Evolutionary conservation across 2,888 invertebrate species (phyloP), one percentile per base, ranked within the genome.

Genomic region (Limenitis arthemis): DNA sequence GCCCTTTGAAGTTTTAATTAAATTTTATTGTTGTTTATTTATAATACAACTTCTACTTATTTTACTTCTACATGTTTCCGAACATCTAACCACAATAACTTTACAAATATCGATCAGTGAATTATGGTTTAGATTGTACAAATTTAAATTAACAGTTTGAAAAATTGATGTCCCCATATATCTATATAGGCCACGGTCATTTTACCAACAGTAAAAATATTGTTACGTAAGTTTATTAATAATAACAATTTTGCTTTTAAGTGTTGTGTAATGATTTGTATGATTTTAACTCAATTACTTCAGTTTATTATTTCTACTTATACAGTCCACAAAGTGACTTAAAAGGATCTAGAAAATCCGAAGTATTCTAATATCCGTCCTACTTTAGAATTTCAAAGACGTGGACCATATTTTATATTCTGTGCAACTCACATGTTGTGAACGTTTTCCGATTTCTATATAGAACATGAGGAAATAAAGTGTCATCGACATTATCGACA

Each of bases 1-100:
- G 33, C 31, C 43, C 38, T 51, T 54, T 42, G 41, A 47, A 49
- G 47, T 52, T 54, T 51, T 53, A 56, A 54, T 54, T 57, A 47
- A 48, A 53, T 51, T 49, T 49, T 42, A n/a, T 31, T 49, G 33
- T 49, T 34, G 42, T 29, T 31, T 12, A 28, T 32, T 41, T 8
- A n/a, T n/a, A 33, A 42, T 8, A 41, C 28, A 20, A 20, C 4
- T 20, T 20, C 20, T 20, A 20, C 20, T 20, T 20, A 20, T 20
- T 20, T 20, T 20, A 20, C 2, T 20, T 20, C 20, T 20, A 20
- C 20, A 1, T 20, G 20, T 20, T 20, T 20, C 20, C 4, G 20
- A 20, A 20, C 1, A 20, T 20, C 20, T 20, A 20, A 20, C 20
- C 20, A 20, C 20, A 20, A 20, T 20, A 20, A 20, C 20, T 20